phyloP scores from a whole-genome alignment of 2,113 vertebrate genomes.

The Copsychus sechellarum region DNA sequence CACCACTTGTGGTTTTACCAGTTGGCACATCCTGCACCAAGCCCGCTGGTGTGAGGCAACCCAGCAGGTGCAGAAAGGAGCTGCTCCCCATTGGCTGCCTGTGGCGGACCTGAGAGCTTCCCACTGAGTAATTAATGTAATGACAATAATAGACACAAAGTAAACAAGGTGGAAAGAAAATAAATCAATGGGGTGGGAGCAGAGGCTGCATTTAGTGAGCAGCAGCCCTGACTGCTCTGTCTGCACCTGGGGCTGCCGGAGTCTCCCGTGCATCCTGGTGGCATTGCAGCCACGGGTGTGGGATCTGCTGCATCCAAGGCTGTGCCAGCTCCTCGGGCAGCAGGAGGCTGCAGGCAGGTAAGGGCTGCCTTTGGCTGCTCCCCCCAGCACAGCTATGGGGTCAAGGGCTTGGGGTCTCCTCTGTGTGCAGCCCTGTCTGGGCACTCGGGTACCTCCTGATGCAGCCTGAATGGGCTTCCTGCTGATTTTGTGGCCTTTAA shows the following conservation, averaged over 20 bases:
- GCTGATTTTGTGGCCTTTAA: background rate
- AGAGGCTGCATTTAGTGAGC: conserved; percentile 3
- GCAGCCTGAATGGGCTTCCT: background rate
- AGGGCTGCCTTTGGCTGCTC: background rate
- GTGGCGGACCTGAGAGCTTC: conserved; percentile 22
- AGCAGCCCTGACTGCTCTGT: background rate
- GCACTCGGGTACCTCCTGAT: background rate
- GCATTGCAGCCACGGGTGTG: background rate
- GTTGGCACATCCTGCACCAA: background rate
- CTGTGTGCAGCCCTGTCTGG: background rate
- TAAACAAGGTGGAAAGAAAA: conserved; percentile 55
- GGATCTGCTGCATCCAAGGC: accelerated
- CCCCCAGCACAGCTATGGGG: background rate
- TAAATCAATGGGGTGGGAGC: conserved; percentile 63
- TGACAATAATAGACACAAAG: conserved; percentile 68
- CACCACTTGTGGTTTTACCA: conserved; percentile 35
- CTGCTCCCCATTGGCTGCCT: conserved; percentile 59
- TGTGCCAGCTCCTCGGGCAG: background rate
- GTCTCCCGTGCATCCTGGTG: background rate
- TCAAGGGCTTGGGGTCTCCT: background rate
- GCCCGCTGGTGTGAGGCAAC: background rate
- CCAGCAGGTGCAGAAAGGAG: conserved; percentile 22
- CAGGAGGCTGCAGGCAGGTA: conserved; percentile 28
- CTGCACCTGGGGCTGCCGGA: background rate
- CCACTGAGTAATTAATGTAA: conserved; percentile 66